Evolutionary conservation across 2,113 vertebrate species (phyloP), one percentile per base, ranked within the genome.

Genomic region (Actenoides hombroni): DNA sequence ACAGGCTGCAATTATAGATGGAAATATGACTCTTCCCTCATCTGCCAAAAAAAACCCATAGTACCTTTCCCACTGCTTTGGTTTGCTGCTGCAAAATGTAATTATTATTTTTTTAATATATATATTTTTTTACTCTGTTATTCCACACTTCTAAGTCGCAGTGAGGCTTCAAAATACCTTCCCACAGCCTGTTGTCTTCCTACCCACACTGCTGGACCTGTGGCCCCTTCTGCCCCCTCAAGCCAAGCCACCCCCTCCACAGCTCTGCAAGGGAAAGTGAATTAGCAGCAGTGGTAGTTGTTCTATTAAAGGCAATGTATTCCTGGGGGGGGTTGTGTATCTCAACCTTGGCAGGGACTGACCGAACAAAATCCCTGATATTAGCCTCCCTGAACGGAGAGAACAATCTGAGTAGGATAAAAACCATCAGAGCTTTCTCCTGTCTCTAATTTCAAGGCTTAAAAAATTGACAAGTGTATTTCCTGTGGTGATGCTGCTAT

Each of bases 371-470:
- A 96, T 95, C 91, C 90, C 74, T 83, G 53, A 86, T 83, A 86
- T 89, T 85, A 94, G 63, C 70, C 88, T 84, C 70, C 40, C 69
- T 60, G 86, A 96, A 88, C 0, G 0, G 63, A 85, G 37, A 59
- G 75, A 94, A 86, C 56, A 93, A 78, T 92, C 88, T 10, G 65
- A 91, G 69, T 1, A 89, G 88, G 90, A 94, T 89, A 95, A 96
- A 95, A 93, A n/a, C 69, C 63, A 91, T 75, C 86, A 91, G 83
- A 84, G 83, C 77, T 91, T 92, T 90, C 86, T 92, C 86, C 81
- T 70, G 67, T 94, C 88, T 95, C 91, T 95, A 96, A 95, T 95
- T 96, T 96, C 92, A 94, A 95, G 92, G 81, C 77, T 93, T 92
- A 83, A 93, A 94, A 96, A 94, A 92, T 78, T 95, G 94, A 88